Evolutionary conservation across 2,888 invertebrate genomes (phyloP).

Genomic region (Petrophora chlorosata): DNA sequence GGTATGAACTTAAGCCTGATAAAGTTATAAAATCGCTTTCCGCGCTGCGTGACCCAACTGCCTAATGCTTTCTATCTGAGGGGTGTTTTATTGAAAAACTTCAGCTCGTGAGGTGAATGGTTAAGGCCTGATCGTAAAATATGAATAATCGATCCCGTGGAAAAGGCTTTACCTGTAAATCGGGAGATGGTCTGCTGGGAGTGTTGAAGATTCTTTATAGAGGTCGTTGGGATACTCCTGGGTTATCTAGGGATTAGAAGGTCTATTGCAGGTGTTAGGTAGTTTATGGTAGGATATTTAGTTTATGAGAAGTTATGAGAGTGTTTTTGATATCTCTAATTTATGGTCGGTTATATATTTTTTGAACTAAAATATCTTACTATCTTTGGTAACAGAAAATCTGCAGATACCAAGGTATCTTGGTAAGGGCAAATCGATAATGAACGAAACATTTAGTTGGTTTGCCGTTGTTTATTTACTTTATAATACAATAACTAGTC

Average conservation of each 20-base stretch:
- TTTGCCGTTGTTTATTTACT: too few relatives aligned
- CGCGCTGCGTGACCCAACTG: slow-evolving; percentile 75
- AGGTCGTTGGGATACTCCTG: slow-evolving; percentile 37
- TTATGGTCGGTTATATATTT: too few relatives aligned
- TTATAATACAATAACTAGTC: too few relatives aligned
- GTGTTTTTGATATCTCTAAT: background rate
- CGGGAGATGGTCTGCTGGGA: slow-evolving; percentile 37
- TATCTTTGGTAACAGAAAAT: background rate
- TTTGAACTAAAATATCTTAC: too few relatives aligned
- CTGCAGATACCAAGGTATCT: too few relatives aligned
- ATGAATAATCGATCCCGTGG: slow-evolving; percentile 68
- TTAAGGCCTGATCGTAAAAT: slow-evolving; percentile 67
- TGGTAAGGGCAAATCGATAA: too few relatives aligned
- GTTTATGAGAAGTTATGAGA: slow-evolving; percentile 8
- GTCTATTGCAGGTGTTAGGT: slow-evolving; percentile 16
- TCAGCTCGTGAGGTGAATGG: slow-evolving; percentile 75
- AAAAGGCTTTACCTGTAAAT: slow-evolving; percentile 49
- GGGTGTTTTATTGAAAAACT: slow-evolving; percentile 83
- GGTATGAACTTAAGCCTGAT: slow-evolving; percentile 68
- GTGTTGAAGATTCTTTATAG: slow-evolving; percentile 42
- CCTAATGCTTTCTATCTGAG: slow-evolving; percentile 61
- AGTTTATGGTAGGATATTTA: slow-evolving; percentile 10
- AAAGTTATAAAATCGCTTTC: slow-evolving; percentile 80
- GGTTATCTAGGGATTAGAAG: slow-evolving; percentile 26
- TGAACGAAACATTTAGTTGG: too few relatives aligned